A percentile compares a stretch with the other conserved stretches of the same genome.
These are phyloP conservation scores for Drosophila tsacasi DNA, from an alignment of 1,140 invertebrate species.

Conservation along the genomic window DNA sequence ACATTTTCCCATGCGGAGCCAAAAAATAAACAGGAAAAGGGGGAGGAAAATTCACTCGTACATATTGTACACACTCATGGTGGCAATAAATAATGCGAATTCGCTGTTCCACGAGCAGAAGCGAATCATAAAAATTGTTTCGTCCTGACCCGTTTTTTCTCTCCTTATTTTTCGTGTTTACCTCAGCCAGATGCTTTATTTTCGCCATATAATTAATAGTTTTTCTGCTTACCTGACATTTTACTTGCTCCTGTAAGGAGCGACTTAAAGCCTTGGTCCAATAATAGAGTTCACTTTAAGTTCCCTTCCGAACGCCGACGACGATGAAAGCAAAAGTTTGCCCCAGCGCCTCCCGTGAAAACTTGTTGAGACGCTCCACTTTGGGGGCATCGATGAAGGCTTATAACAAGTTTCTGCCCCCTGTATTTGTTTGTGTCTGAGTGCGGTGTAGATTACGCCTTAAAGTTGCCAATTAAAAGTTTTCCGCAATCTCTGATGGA, in stretches of 20 bases:
- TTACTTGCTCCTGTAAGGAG: conserved; percentile 9
- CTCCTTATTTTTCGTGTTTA: conserved; percentile 8
- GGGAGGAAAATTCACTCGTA: conserved; percentile 2
- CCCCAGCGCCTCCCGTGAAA: conserved; percentile 37
- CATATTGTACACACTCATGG: conserved; percentile 51
- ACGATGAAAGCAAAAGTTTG: conserved; percentile 76
- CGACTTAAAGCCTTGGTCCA: conserved; percentile 39
- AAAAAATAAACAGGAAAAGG: conserved; percentile 43
- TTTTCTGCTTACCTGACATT: conserved; percentile 66
- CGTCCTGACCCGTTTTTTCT: conserved; percentile 4
- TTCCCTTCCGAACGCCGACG: conserved; percentile 31
- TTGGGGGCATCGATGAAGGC: conserved; percentile 69
- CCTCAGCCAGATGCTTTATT: conserved; percentile 57
- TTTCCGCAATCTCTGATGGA: conserved; percentile 46
- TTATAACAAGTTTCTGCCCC: conserved; percentile 51
- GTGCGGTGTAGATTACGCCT: conserved; percentile 65
- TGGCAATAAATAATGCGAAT: conserved; percentile 71
- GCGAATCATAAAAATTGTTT: conserved; percentile 69
- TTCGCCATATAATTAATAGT: conserved; percentile 78
- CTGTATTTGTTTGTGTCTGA: conserved; percentile 32
- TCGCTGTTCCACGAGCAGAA: conserved; percentile 12
- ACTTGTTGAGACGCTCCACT: conserved; percentile 66
- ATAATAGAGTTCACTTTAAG: conserved; percentile 76
- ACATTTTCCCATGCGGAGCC: conserved; percentile 19
- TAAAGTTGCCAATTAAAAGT: conserved; percentile 82